phyloP scores from a whole-genome alignment of 2,888 invertebrate species.

The Phaonia tiefii region DNA sequence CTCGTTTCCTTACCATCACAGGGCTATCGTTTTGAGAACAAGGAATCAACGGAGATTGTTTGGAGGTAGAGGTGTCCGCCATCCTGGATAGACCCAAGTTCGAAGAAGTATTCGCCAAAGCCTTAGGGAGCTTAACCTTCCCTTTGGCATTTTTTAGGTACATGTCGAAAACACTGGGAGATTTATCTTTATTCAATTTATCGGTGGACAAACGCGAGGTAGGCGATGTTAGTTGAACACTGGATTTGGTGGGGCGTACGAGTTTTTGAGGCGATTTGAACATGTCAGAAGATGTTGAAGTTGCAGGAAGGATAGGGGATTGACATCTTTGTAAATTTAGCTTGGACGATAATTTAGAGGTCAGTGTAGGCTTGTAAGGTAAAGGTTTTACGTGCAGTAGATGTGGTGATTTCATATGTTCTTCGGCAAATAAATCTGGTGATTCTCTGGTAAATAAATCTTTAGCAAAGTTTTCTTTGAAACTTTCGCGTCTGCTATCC shows the following conservation, averaged over 20 bases:
- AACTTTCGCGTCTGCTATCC: constrained; percentile 15
- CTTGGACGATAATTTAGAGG: constrained; percentile 42
- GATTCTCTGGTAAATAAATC: constrained; percentile 63
- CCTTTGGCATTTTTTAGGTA: constrained; percentile 72
- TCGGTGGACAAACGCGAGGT: constrained; percentile 31
- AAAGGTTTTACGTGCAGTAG: constrained; percentile 67
- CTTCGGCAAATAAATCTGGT: constrained; percentile 74
- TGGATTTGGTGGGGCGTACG: constrained; percentile 16
- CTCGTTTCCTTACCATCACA: constrained; percentile 46
- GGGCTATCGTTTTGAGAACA: constrained; percentile 50
- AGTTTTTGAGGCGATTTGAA: constrained; percentile 29
- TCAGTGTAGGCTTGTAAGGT: constrained; percentile 28
- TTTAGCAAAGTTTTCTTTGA: constrained; percentile 44
- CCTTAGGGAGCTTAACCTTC: constrained; percentile 68
- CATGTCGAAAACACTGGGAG: constrained; percentile 71
- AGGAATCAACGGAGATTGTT: not conserved
- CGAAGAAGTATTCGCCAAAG: constrained; percentile 66
- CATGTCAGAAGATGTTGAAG: not conserved
- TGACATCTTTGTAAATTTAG: constrained; percentile 23
- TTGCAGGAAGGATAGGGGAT: not conserved
- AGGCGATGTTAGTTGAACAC: constrained; percentile 34
- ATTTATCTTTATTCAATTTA: constrained; percentile 57
- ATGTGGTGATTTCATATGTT: constrained; percentile 54
- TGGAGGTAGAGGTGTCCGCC: not conserved
- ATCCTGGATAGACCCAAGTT: constrained; percentile 46